These are phyloP conservation scores for Phenganax stokvisi DNA, from an alignment of 92 coral and sea anemone genomes.

Conservation along the genomic window DNA sequence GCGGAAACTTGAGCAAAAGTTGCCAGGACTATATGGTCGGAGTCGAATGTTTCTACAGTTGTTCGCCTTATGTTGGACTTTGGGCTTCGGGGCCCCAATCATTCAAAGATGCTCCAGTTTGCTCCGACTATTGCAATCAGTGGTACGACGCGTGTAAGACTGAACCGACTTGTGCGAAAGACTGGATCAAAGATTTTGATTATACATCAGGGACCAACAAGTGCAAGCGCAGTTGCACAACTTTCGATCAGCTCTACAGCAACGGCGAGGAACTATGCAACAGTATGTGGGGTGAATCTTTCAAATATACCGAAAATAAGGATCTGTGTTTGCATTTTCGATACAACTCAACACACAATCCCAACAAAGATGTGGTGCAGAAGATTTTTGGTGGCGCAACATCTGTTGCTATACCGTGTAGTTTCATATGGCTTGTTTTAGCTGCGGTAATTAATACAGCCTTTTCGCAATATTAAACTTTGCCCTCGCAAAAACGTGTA, in stretches of 20 bases:
- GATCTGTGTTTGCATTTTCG: slow-evolving; percentile 47
- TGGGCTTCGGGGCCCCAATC: slow-evolving; percentile 26
- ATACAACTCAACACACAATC: slow-evolving; percentile 28
- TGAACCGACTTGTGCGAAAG: slow-evolving; percentile 49
- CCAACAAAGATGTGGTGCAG: slow-evolving; percentile 47
- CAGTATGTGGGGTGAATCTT: slow-evolving; percentile 50
- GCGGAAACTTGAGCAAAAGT: slow-evolving; percentile 43
- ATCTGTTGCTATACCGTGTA: background rate
- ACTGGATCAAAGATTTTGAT: slow-evolving; percentile 50
- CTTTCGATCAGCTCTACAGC: slow-evolving; percentile 35
- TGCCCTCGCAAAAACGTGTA: slow-evolving; percentile 3
- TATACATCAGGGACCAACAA: slow-evolving; percentile 16
- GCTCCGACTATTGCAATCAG: slow-evolving; percentile 50
- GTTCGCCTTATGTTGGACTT: slow-evolving; percentile 50
- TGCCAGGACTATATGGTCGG: slow-evolving; percentile 52
- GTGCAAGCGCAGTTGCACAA: slow-evolving; percentile 47
- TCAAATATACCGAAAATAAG: slow-evolving; percentile 41
- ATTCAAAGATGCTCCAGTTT: slow-evolving; percentile 43
- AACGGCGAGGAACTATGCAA: slow-evolving; percentile 51
- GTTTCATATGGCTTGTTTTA: slow-evolving; percentile 2
- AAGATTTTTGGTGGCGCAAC: slow-evolving; percentile 37
- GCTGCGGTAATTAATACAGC: background rate
- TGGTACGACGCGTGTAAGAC: slow-evolving; percentile 64
- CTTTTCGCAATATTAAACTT: background rate
- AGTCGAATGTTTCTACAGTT: slow-evolving; percentile 59